A percentile compares a stretch with the other conserved stretches of the same genome.
Conservation (phyloP, 2,113 vertebrate species). For the Rhinogobius similis region DNA sequence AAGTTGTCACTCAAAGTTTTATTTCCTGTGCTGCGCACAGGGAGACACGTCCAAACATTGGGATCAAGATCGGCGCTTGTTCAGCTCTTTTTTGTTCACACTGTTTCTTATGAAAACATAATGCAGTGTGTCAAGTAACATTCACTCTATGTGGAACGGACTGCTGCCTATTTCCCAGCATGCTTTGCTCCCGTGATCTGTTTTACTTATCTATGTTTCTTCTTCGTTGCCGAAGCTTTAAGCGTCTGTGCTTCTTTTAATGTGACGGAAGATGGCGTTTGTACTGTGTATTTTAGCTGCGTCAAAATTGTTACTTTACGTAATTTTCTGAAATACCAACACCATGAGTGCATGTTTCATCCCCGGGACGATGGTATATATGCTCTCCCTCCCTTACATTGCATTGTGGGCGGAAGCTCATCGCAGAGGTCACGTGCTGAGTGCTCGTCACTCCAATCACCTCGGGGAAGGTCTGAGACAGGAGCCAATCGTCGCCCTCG, state of each 20-base stretch:
- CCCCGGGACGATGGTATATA: neutral
- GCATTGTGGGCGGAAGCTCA: constrained; percentile 57
- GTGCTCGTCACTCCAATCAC: constrained; percentile 59
- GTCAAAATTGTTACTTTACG: neutral
- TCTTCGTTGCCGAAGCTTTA: too few relatives aligned
- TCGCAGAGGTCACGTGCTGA: constrained; percentile 58
- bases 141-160: too few relatives aligned
- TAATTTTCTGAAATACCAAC: too few relatives aligned
- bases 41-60: too few relatives aligned
- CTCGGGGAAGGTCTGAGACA: constrained; percentile 57
- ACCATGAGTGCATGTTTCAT: neutral
- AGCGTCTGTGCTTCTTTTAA: neutral
- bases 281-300: neutral
- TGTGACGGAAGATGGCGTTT: neutral
- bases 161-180: neutral
- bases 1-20: too few relatives aligned
- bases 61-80: too few relatives aligned
- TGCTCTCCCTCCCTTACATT: rapidly evolving
- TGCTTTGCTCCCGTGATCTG: neutral
- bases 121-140: too few relatives aligned
- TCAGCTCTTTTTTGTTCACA: too few relatives aligned
- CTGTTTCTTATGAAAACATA: too few relatives aligned
- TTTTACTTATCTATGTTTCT: neutral
- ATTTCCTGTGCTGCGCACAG: too few relatives aligned
- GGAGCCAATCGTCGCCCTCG: constrained; percentile 64